Conservation (phyloP, 1,140 invertebrate species). For the Pachypsylla venusta region DNA sequence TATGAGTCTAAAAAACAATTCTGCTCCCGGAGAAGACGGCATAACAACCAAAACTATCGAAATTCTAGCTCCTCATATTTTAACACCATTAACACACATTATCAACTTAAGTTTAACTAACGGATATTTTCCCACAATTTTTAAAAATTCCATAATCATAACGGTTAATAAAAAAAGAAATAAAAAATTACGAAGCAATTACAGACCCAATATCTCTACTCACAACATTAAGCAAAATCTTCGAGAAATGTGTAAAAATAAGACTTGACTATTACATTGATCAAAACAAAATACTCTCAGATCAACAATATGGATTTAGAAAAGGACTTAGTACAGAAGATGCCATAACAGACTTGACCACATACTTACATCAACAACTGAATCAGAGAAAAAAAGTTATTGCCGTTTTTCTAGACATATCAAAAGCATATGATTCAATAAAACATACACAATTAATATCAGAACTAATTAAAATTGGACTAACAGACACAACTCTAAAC, state of each 20-base stretch:
- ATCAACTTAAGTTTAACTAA: conserved; percentile 17
- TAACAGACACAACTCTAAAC: neutral
- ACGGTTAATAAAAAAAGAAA: conserved; percentile 20
- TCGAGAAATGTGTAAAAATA: conserved; percentile 19
- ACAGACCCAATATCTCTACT: conserved; percentile 22
- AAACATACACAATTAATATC: neutral
- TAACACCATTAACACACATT: conserved; percentile 14
- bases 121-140: conserved; percentile 17
- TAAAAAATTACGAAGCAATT: neutral
- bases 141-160: conserved; percentile 21
- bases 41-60: neutral
- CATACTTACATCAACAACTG: neutral
- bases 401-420: neutral
- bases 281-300: conserved; percentile 10
- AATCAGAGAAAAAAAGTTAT: neutral
- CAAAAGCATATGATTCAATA: neutral
- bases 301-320: conserved; percentile 13
- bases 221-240: conserved; percentile 19
- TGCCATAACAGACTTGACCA: neutral
- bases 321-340: neutral
- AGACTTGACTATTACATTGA: conserved; percentile 11
- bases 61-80: conserved; percentile 13
- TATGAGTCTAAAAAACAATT: conserved; percentile 9
- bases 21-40: conserved; percentile 14
- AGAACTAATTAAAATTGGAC: neutral